These are phyloP conservation scores for Telmatherina bonti DNA, from an alignment of 2,797 vertebrate genomes.

Conservation along the genomic window DNA sequence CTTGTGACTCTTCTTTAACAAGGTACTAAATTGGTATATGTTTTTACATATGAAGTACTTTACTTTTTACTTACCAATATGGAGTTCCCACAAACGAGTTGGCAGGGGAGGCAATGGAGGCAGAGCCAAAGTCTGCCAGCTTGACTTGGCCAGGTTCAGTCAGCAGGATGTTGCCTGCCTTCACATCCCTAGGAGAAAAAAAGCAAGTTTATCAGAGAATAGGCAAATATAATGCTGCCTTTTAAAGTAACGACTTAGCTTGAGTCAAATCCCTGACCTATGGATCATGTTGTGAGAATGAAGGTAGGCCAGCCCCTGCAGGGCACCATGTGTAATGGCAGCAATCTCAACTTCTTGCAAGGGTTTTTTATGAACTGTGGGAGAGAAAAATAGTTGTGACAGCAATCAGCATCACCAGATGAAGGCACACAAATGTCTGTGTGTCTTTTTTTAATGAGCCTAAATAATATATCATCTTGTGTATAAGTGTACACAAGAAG, in stretches of 20 bases:
- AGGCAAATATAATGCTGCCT: background rate
- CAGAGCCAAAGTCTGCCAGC: constrained; percentile 98
- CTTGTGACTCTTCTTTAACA: constrained; percentile 9
- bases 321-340: constrained; percentile 98
- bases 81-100: constrained; percentile 99
- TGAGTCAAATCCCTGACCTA: constrained; percentile 81
- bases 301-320: constrained; percentile 98
- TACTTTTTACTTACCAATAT: constrained; percentile 90
- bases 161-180: constrained; percentile 98
- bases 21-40: background rate
- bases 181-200: constrained; percentile 89
- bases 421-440: background rate
- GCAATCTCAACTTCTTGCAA: constrained; percentile 99
- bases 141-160: constrained; percentile 98
- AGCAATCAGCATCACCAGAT: constrained; percentile 1
- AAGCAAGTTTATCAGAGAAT: background rate
- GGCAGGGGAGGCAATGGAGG: constrained; percentile 98
- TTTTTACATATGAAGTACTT: background rate
- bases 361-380: constrained; percentile 98
- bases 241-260: background rate
- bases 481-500: background rate
- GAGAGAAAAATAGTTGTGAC: constrained; percentile 19
- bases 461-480: background rate
- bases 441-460: background rate
- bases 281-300: constrained; percentile 99